Evolutionary conservation across 2,888 invertebrate species (phyloP).

Genomic region (Drosophila fungiperda): DNA sequence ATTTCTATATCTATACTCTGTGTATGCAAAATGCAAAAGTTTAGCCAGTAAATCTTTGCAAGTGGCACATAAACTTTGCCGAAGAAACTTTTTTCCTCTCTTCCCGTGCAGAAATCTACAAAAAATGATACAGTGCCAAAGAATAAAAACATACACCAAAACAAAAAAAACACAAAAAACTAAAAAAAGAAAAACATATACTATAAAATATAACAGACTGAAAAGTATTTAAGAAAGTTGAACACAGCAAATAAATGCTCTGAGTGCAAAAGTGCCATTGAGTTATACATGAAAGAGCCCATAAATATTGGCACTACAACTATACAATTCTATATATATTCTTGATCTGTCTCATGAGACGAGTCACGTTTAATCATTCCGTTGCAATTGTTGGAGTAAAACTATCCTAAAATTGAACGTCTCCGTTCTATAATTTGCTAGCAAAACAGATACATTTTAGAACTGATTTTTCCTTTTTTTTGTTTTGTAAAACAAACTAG

Average conservation of each 20-base stretch:
- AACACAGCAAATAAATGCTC: constrained; percentile 24
- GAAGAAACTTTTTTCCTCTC: constrained; percentile 68
- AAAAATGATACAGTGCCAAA: constrained; percentile 76
- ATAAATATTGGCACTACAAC: constrained; percentile 30
- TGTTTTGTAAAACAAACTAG: no score
- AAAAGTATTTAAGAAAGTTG: constrained; percentile 43
- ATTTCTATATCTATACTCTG: constrained; percentile 32
- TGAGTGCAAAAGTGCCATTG: constrained; percentile 30
- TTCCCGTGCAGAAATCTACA: constrained; percentile 58
- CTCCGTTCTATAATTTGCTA: neutral
- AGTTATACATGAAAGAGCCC: constrained; percentile 8
- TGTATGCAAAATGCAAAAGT: constrained; percentile 79
- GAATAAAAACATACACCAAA: constrained; percentile 40
- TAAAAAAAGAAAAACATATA: constrained; percentile 23
- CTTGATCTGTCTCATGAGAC: neutral
- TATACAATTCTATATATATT: neutral
- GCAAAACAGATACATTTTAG: neutral
- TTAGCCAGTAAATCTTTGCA: constrained; percentile 80
- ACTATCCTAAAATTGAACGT: neutral
- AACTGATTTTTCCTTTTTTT: neutral
- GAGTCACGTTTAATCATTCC: neutral
- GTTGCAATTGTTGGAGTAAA: neutral
- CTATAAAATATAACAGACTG: constrained; percentile 37
- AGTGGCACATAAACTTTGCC: constrained; percentile 79
- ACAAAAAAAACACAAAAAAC: constrained; percentile 5